Conservation (phyloP, 2,888 invertebrate genomes). For the Ormyrus nitidulus region DNA sequence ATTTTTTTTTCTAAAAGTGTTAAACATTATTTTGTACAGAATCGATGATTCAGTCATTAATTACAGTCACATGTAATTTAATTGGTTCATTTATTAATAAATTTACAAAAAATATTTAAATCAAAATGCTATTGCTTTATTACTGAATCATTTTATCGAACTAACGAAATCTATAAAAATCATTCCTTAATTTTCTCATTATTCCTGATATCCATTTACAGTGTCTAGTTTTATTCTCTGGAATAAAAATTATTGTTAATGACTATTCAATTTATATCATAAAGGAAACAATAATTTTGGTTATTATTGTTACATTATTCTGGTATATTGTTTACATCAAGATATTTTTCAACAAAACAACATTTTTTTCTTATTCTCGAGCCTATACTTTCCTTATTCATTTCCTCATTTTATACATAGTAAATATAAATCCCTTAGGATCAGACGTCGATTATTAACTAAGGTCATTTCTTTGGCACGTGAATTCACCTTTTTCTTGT, state of each 20-base stretch:
- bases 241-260: not conserved
- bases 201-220: not conserved
- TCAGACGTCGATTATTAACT: conserved; percentile 45
- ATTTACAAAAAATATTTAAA: conserved; percentile 29
- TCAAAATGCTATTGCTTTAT: conserved; percentile 28
- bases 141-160: conserved; percentile 19
- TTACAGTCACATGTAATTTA: conserved; percentile 40
- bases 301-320: not conserved
- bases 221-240: not conserved
- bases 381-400: conserved; percentile 34
- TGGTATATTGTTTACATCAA: conserved; percentile 23
- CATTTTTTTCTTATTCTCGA: conserved; percentile 8
- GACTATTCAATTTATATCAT: too few relatives aligned
- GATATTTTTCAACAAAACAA: conserved; percentile 42
- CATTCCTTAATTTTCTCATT: not conserved
- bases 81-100: conserved; percentile 38
- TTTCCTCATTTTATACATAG: conserved; percentile 28
- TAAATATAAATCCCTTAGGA: conserved; percentile 39
- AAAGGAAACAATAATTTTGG: not conserved
- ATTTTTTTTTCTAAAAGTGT: conserved; percentile 7
- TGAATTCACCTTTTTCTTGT: conserved; percentile 71
- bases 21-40: conserved; percentile 41
- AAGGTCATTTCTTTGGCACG: conserved; percentile 71
- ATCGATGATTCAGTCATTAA: conserved; percentile 41
- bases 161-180: conserved; percentile 12